phyloP scores from a whole-genome alignment of 2,888 invertebrate genomes.

The Thecophora atra region DNA sequence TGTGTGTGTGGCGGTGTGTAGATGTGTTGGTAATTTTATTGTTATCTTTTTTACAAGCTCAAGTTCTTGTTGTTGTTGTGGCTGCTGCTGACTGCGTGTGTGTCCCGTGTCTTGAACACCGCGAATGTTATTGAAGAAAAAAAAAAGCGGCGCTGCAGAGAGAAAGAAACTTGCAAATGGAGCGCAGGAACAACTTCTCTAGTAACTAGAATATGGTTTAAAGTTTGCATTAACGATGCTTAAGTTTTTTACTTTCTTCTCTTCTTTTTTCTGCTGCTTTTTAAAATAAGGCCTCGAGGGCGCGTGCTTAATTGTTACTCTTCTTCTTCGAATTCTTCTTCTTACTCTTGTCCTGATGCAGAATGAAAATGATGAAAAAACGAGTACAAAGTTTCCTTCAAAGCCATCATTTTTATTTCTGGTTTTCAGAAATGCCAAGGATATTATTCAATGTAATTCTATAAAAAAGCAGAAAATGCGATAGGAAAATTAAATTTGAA shows the following conservation, averaged over 20 bases:
- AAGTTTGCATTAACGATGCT: conserved; percentile 13
- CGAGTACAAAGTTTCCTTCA: conserved; percentile 56
- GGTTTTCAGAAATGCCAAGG: background rate
- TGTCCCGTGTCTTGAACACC: conserved; percentile 31
- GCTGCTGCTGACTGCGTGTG: conserved; percentile 31
- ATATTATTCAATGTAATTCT: background rate
- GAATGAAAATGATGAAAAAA: conserved; percentile 46
- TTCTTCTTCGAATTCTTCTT: background rate
- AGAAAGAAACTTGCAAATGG: background rate
- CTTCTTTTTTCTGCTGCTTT: background rate
- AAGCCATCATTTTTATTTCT: background rate
- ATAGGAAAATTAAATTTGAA: no score
- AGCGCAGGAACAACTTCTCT: background rate
- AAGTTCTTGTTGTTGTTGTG: conserved; percentile 13
- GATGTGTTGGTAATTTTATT: conserved; percentile 27
- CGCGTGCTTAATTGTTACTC: conserved; percentile 61
- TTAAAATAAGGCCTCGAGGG: conserved; percentile 55
- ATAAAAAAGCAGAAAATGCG: no score
- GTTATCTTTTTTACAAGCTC: background rate
- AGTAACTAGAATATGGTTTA: background rate
- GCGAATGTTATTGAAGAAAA: conserved; percentile 33
- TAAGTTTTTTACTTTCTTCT: no score
- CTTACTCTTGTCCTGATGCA: conserved; percentile 19
- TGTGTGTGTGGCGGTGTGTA: background rate
- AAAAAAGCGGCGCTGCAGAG: background rate